Evolutionary conservation across 2,888 invertebrate genomes (phyloP), one percentile per base, ranked within the genome.

Genomic region (Cerastis rubricosa): DNA sequence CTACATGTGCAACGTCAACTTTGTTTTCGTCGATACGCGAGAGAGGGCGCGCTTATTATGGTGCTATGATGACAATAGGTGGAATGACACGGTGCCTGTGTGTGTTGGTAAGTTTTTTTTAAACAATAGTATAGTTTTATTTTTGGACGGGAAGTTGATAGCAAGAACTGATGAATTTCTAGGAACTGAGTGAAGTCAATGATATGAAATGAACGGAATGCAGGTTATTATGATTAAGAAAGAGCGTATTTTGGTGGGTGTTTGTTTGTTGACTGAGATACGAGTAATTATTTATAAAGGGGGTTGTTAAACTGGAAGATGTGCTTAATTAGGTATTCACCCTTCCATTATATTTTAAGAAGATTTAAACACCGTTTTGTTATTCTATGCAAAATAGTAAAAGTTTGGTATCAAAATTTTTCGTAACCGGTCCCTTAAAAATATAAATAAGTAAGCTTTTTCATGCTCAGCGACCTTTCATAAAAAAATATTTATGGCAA

Each of bases 1-100:
- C 89, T 98, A 97, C 94, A 97, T 97, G 94, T 98, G 98, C 94
- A 97, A 97, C 88, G 97, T 97, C 70, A 98, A 98, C 76, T 97
- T 95, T 89, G 97, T 97, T 91, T 98, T 98, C 93, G 97, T 97
- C 25, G 98, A 98, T 91, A 97, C 97, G n/a, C 95, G 96, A 83
- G 94, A 97, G 92, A 97, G 97, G 92, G 97, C 96, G 90, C 97
- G 97, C 76, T 95, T 97, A 69, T 91, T 98, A 85, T 97, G 96
- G 91, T 98, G 98, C 94, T 97, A 97, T 77, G 97, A 97, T 75
- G 97, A 97, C 85, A 97, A 97, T 88, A 96, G 97, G 87, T 98
- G 98, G 98, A 97, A 97, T 92, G 96, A 96, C 85, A 95, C 97
- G 76, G 93, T 96, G 85, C 97, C 98, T 80, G 94, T 97, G 88